Evolutionary conservation across 1,140 invertebrate species (phyloP).

Genomic region (Caerostris darwini): DNA sequence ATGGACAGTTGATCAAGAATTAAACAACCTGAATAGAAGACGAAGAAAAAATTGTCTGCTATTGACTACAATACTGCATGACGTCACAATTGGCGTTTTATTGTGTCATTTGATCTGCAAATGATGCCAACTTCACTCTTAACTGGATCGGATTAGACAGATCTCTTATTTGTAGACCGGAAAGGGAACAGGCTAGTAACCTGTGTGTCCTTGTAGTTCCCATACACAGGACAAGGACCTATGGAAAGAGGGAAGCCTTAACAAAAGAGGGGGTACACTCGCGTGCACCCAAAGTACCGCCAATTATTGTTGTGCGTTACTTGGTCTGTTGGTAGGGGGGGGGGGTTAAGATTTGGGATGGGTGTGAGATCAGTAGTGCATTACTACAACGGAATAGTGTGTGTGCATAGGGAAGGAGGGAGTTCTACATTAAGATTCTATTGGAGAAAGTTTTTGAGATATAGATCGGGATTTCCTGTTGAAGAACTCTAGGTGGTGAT

Average conservation of each 20-base stretch:
- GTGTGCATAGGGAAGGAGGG: not conserved
- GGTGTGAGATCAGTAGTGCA: constrained; percentile 24
- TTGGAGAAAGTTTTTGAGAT: not conserved
- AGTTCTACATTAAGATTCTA: constrained; percentile 8
- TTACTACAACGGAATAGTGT: not conserved
- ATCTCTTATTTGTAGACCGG: constrained; percentile 24
- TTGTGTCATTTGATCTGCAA: constrained; percentile 27
- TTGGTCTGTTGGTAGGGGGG: not conserved
- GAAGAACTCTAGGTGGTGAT: not conserved
- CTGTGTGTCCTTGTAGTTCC: constrained; percentile 38
- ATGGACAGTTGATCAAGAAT: too few species aligned
- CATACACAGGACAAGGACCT: constrained; percentile 41
- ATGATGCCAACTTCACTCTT: constrained; percentile 21
- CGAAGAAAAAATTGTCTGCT: not conserved
- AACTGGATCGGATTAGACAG: constrained; percentile 23
- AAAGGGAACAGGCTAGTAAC: constrained; percentile 23
- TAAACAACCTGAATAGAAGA: too few species aligned
- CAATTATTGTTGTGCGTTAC: constrained; percentile 18
- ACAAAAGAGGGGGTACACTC: not conserved
- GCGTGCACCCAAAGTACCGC: not conserved
- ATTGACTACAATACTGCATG: constrained; percentile 8
- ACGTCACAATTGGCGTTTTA: constrained; percentile 36
- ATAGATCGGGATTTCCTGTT: not conserved
- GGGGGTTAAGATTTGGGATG: not conserved
- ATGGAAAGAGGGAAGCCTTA: not conserved